These are phyloP conservation scores for Nomada flava DNA, from an alignment of 2,888 invertebrate genomes.

Conservation along the genomic window DNA sequence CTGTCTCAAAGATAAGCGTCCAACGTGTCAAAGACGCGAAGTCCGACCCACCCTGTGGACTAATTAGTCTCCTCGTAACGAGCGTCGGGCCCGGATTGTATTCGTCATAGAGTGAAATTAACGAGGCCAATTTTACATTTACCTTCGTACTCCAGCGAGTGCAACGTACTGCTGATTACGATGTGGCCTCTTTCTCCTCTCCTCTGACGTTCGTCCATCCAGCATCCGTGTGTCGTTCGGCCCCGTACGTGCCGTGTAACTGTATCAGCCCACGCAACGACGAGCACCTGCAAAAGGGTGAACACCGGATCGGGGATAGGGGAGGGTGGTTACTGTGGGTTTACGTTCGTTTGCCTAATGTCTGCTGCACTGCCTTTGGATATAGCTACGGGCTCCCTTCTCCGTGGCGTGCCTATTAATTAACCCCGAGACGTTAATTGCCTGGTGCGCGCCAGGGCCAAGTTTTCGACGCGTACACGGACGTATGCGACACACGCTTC, in stretches of 20 bases:
- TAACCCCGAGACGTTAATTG: constrained; percentile 76
- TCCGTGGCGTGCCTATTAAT: constrained; percentile 73
- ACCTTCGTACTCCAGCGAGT: constrained; percentile 43
- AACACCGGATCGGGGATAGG: background rate
- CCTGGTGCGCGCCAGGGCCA: constrained; percentile 59
- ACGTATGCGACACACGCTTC: constrained; percentile 17
- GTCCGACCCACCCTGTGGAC: constrained; percentile 28
- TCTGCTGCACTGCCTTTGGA: constrained; percentile 69
- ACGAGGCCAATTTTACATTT: constrained; percentile 71
- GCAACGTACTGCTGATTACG: constrained; percentile 47
- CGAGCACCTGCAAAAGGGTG: constrained; percentile 10
- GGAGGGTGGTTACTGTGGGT: constrained; percentile 30
- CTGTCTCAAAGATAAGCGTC: constrained; percentile 49
- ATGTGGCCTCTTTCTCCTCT: background rate
- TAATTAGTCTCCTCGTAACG: constrained; percentile 64
- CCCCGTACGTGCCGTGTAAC: constrained; percentile 31
- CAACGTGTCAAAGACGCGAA: constrained; percentile 44
- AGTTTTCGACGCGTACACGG: constrained; percentile 43
- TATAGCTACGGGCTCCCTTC: constrained; percentile 64
- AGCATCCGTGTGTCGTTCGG: constrained; percentile 6
- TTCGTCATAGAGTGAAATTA: constrained; percentile 68
- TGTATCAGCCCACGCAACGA: constrained; percentile 41
- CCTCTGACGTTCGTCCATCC: constrained; percentile 22
- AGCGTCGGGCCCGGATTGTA: constrained; percentile 48
- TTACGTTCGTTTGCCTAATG: constrained; percentile 69